Evolutionary conservation across 2,888 invertebrate genomes (phyloP), one percentile per base, ranked within the genome.

Genomic region (Pollenia labialis): DNA sequence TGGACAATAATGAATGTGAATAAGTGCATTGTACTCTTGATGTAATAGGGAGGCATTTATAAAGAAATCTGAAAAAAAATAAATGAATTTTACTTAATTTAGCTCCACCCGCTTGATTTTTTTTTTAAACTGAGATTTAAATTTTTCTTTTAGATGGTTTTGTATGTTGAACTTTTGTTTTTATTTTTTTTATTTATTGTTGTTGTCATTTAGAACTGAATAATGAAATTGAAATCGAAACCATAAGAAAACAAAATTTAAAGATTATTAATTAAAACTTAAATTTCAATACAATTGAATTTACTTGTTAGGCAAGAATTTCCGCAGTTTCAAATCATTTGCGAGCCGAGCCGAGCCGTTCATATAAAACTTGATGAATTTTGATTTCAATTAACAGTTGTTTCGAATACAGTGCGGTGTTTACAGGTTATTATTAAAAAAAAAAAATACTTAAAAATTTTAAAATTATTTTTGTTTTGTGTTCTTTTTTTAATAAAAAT

Each of bases 301-400:
- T 50, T 60, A 76, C 75, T 75, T 76, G 85, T 66, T 74, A 66
- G 68, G 48, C 60, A 74, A 75, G 66, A 72, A 66, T 72, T 14
- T 50, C 14, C n/a, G 50, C 18, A 42, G 14, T 48, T 72, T 14
- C 42, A n/a, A 18, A 40, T 69, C 23, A 6, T 66, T 42, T 66
- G 32, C 32, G 32, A 4, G 32, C 32, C n/a, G n/a, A n/a, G n/a
- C n/a, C n/a, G n/a, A n/a, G 54, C 2, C 11, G 42, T 40, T 79
- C 50, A 68, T 87, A 87, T 87, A 84, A 84, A 87, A 81, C 60
- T 60, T 50, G 81, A 50, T 32, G 66, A 58, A 68, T 76, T 72
- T 60, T 6, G 16, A n/a, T 52, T 48, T 81, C 4, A 54, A 40
- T 82, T 48, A 77, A 74, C 87, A 87, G 87, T 87, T 84, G 81